These are phyloP conservation scores for Blastobasis adustella DNA, from an alignment of 2,888 invertebrate genomes.

Conservation along the genomic window DNA sequence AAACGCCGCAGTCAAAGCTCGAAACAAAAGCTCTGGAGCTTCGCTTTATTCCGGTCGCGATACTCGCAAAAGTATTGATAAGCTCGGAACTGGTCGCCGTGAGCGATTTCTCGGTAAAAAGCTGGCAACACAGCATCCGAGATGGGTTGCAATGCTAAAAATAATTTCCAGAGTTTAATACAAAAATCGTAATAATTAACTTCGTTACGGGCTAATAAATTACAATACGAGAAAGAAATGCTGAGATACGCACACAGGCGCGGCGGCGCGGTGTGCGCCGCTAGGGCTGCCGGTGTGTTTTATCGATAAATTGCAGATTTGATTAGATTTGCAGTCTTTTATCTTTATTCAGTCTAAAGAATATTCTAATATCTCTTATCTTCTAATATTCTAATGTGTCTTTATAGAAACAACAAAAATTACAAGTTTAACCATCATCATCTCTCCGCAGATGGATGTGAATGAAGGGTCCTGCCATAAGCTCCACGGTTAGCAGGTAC, in stretches of 20 bases:
- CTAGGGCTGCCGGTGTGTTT: neutral
- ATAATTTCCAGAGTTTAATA: conserved; percentile 75
- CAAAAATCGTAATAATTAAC: conserved; percentile 75
- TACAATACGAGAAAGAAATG: conserved; percentile 73
- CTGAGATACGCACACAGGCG: conserved; percentile 48
- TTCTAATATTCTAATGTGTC: too few relatives aligned
- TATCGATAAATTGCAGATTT: too few relatives aligned
- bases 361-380: too few relatives aligned
- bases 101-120: conserved; percentile 33
- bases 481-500: too few relatives aligned
- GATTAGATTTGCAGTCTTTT: too few relatives aligned
- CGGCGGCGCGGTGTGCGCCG: conserved; percentile 15
- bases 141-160: conserved; percentile 51
- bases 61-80: conserved; percentile 4
- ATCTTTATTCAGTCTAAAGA: too few relatives aligned
- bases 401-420: too few relatives aligned
- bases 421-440: too few relatives aligned
- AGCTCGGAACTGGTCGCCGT: conserved; percentile 11
- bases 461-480: too few relatives aligned
- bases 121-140: conserved; percentile 25
- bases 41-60: neutral
- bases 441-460: too few relatives aligned
- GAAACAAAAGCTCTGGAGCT: too few relatives aligned
- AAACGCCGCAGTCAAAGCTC: too few relatives aligned
- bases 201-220: conserved; percentile 74